Evolutionary conservation across 2,888 invertebrate species (phyloP).

Genomic region (Pristionchus maxplancki): DNA sequence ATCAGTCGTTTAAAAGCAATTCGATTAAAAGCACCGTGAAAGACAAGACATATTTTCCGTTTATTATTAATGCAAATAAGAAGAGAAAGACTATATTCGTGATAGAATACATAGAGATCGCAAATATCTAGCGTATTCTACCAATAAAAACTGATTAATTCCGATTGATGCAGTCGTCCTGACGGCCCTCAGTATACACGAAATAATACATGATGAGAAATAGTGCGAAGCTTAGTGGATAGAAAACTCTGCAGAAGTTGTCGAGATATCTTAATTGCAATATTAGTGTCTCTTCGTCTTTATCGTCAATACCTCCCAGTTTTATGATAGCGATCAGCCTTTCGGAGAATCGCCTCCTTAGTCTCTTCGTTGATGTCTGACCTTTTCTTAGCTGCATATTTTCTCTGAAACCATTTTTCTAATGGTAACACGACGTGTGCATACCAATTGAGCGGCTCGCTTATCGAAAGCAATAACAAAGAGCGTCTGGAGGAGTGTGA

Average conservation of each 20-base stretch:
- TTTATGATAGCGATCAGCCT: conserved; percentile 75
- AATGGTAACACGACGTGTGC: background rate
- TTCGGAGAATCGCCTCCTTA: conserved; percentile 69
- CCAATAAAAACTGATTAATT: background rate
- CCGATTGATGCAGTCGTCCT: conserved; percentile 67
- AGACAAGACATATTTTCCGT: too few relatives aligned
- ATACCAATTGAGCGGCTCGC: conserved; percentile 73
- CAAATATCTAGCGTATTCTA: background rate
- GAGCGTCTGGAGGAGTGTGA: conserved; percentile 76
- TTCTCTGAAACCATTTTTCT: conserved; percentile 61
- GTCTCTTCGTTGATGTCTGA: conserved; percentile 74
- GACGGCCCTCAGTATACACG: conserved; percentile 76
- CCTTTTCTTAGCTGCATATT: conserved; percentile 73
- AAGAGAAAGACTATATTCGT: too few relatives aligned
- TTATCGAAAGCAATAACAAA: conserved; percentile 78
- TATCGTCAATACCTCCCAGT: conserved; percentile 70
- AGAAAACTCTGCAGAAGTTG: conserved; percentile 76
- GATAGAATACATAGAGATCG: background rate
- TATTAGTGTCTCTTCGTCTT: background rate
- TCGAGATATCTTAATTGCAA: conserved; percentile 67
- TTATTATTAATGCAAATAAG: too few relatives aligned
- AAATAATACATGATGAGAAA: conserved; percentile 77
- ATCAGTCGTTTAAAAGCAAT: too few relatives aligned
- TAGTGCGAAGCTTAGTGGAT: conserved; percentile 74
- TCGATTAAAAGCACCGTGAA: too few relatives aligned